Base-by-base conservation (phyloP, 2,888 invertebrate species). In the Drosophila hawaiiensis region DNA sequence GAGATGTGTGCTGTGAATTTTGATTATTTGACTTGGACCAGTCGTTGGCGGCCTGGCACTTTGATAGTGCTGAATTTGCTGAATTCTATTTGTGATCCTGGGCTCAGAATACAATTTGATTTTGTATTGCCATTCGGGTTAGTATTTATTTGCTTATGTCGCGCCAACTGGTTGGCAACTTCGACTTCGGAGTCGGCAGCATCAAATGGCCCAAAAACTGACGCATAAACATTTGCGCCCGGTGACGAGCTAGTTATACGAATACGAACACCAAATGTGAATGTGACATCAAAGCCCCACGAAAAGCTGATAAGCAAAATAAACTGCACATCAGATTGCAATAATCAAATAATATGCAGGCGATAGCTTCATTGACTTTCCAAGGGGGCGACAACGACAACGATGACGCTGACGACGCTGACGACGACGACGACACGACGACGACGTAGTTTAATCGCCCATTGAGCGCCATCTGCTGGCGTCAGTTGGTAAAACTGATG, bases 91-190 rank as follows among this genome's bases (percentile, higher is more conserved):
- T 47, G 19, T 37, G 59, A 72, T 65, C 28, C 50, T 49, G 12
- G 31, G 52, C 41, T 49, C 49, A n/a, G 50, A 52, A 39, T 54
- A 25, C 28, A 35, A 70, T 54, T 67, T 39, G 33, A n/a, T 47
- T 61, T 58, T 22, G 16, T 50, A 78, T 69, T 82, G 70, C 62
- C 60, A 63, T 54, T 52, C 60, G 62, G 52, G 12, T 16, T 47
- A 37, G 43, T 87, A 88, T 85, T 85, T 85, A 88, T 85, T 85
- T 85, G 70, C 85, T 85, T 82, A 85, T 85, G 86, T 88, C 83
- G 85, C 81, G 62, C 71, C 87, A 78, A 84, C 82, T 78, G 80
- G 72, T 82, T 82, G 87, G 73, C 80, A 82, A 80, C 80, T 84
- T 78, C 72, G 63, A 0, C 25, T 4, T 47, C 25, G 28, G 4